phyloP scores from a whole-genome alignment of 2,888 invertebrate species.

The Eurytoma adleriae region DNA sequence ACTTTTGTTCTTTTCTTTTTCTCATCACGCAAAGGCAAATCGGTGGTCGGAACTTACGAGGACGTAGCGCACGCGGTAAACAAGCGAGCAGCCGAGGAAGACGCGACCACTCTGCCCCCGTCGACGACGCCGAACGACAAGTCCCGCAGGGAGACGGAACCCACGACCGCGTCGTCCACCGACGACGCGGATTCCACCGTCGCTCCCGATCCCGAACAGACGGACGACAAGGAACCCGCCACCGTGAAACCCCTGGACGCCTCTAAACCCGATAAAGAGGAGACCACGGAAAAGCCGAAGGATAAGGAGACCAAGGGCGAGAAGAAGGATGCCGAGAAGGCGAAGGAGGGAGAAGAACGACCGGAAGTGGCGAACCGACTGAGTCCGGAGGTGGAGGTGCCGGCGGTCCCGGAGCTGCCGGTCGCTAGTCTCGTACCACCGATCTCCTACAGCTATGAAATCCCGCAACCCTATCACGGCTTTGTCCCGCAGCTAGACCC shows the following conservation, averaged over 20 bases:
- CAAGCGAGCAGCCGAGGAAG: conserved; percentile 14
- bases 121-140: background rate
- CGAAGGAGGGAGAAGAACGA: background rate
- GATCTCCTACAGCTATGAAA: conserved; percentile 31
- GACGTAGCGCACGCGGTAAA: conserved; percentile 5
- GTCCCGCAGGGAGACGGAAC: background rate
- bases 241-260: conserved; percentile 18
- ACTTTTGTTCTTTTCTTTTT: conserved; percentile 37
- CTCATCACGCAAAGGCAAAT: conserved; percentile 55
- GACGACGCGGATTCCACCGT: conserved; percentile 10
- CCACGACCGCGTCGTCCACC: background rate
- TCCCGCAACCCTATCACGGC: background rate
- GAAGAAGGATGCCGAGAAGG: background rate
- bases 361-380: background rate
- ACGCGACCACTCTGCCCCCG: background rate
- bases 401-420: background rate
- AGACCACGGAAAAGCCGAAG: conserved; percentile 16
- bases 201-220: background rate
- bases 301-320: background rate
- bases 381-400: background rate
- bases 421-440: conserved; percentile 50
- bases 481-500: conserved; percentile 15
- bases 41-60: conserved; percentile 52
- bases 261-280: background rate
- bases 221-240: conserved; percentile 20